These are phyloP conservation scores for Zeus faber DNA, from an alignment of 2,113 vertebrate species.

Conservation along the genomic window DNA sequence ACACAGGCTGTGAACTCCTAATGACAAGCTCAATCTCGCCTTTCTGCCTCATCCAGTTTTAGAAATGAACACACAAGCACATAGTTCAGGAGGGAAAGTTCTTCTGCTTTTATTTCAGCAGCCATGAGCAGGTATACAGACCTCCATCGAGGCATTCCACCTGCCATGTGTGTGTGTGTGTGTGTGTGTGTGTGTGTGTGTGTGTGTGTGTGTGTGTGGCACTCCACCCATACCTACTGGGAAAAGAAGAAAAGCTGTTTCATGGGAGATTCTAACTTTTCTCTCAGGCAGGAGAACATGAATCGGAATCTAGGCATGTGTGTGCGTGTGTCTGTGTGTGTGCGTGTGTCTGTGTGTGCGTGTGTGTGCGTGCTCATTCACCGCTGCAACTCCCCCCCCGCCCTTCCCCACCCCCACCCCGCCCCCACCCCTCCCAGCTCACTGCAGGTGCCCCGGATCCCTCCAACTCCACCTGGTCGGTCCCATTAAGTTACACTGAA, in stretches of 20 bases:
- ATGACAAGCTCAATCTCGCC: constrained; percentile 72
- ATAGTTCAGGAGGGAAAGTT: constrained; percentile 62
- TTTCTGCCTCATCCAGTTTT: constrained; percentile 77
- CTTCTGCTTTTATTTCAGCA: constrained; percentile 61
- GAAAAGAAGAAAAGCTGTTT: constrained; percentile 68
- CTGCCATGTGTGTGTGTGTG: constrained; percentile 18
- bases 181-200: constrained; percentile 7
- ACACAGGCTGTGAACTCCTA: constrained; percentile 63
- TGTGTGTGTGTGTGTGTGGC: constrained; percentile 15
- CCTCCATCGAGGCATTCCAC: constrained; percentile 60
- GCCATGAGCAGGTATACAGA: constrained; percentile 57
- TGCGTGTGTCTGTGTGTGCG: not conserved
- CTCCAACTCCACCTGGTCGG: too few species aligned
- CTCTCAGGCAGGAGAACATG: constrained; percentile 39
- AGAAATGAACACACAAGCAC: constrained; percentile 68
- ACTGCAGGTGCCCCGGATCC: too few species aligned
- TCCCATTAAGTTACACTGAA: too few species aligned
- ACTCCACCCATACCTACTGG: constrained; percentile 64
- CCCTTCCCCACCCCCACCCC: too few species aligned
- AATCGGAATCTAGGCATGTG: constrained; percentile 27
- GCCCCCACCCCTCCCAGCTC: too few species aligned
- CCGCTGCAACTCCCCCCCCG: too few species aligned
- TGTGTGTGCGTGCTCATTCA: not conserved
- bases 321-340: constrained; percentile 8
- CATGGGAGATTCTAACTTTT: constrained; percentile 64